Percentiles rank a stretch among this genome's conserved stretches.
Conservation (phyloP, 2,888 invertebrate genomes). For the Drosophila maculinotata region DNA sequence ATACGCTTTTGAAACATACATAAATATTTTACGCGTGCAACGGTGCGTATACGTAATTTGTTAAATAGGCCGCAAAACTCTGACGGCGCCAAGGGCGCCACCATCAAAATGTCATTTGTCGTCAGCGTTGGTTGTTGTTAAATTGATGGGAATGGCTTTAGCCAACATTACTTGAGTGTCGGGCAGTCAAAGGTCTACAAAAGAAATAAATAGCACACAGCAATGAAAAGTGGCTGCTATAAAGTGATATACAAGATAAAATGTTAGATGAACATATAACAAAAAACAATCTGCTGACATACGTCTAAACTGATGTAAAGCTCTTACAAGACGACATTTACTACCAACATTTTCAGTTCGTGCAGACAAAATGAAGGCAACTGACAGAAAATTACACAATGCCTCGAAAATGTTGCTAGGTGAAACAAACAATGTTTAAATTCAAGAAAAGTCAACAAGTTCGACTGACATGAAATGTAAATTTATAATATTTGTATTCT, state of each 20-base stretch:
- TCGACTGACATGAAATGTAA: too few relatives aligned
- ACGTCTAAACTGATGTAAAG: neutral
- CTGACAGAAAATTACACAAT: too few relatives aligned
- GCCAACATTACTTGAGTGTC: constrained; percentile 8
- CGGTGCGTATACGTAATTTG: constrained; percentile 76
- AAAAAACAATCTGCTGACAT: neutral
- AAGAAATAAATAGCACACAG: constrained; percentile 6
- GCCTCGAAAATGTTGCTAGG: neutral
- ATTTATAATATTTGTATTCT: too few relatives aligned
- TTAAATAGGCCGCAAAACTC: constrained; percentile 70
- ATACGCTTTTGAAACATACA: constrained; percentile 56
- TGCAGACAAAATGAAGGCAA: too few relatives aligned
- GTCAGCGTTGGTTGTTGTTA: constrained; percentile 28
- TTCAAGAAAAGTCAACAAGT: too few relatives aligned
- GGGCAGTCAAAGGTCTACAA: constrained; percentile 13
- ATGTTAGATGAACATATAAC: constrained; percentile 1
- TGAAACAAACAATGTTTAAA: too few relatives aligned
- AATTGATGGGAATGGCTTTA: constrained; percentile 44
- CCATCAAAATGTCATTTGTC: constrained; percentile 66
- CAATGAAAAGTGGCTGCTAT: constrained; percentile 2
- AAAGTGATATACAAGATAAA: constrained; percentile 1
- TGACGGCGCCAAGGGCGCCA: constrained; percentile 45
- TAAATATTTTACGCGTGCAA: constrained; percentile 75
- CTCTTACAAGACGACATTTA: neutral
- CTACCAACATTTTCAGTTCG: too few relatives aligned